Conservation (phyloP, 1,140 invertebrate genomes). For the Diploscapter pachys region DNA sequence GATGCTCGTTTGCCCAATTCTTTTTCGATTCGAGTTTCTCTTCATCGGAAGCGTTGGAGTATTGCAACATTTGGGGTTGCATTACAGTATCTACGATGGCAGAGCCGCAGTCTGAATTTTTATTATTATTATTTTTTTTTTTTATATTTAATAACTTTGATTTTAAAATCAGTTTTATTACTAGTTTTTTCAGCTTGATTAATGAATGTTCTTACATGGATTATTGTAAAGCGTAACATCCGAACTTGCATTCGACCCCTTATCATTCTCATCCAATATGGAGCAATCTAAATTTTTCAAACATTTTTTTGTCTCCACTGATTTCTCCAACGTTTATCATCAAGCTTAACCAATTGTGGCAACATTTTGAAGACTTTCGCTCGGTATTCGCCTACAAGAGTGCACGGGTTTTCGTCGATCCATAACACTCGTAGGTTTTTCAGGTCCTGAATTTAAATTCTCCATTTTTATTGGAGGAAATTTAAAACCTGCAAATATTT, state of each 20-base stretch:
- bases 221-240: too few species aligned
- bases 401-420: constrained; percentile 48
- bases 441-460: constrained; percentile 14
- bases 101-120: not conserved
- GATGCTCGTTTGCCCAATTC: not conserved
- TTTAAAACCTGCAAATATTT: constrained; percentile 30
- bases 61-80: constrained; percentile 23
- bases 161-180: constrained; percentile 1
- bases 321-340: constrained; percentile 36
- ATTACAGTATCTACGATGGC: constrained; percentile 26
- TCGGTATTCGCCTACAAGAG: constrained; percentile 34
- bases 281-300: not conserved
- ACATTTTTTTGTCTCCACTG: constrained; percentile 1
- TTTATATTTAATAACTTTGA: constrained; percentile 31
- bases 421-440: constrained; percentile 36
- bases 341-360: constrained; percentile 40
- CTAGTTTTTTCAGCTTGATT: too few species aligned
- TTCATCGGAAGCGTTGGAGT: constrained; percentile 19
- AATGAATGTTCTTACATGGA: too few species aligned
- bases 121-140: too few species aligned
- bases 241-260: not conserved
- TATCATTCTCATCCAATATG: not conserved
- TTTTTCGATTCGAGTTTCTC: constrained; percentile 12
- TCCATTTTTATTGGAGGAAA: not conserved
- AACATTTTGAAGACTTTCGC: constrained; percentile 35